A percentile compares a stretch with the other conserved stretches of the same genome.
Conservation (phyloP, 2,113 vertebrate species). For the Butorides virescens region DNA sequence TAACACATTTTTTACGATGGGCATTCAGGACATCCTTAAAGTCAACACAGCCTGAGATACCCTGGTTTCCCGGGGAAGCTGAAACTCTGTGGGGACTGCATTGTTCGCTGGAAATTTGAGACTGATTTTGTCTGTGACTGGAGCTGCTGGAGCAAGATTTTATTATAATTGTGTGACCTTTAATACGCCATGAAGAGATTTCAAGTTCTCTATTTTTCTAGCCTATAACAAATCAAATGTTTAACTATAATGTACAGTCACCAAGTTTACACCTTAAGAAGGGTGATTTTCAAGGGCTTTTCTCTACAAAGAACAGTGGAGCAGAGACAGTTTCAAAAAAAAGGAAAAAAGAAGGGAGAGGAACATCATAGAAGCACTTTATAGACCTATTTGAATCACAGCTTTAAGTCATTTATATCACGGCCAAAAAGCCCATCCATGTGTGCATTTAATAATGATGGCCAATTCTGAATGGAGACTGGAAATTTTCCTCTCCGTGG, state of each 20-base stretch:
- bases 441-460: slow-evolving; percentile 46
- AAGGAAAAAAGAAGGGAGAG: slow-evolving; percentile 26
- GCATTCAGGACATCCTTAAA: slow-evolving; percentile 54
- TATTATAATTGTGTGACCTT: slow-evolving; percentile 71
- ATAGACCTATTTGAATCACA: slow-evolving; percentile 56
- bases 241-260: slow-evolving; percentile 55
- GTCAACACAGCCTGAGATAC: slow-evolving; percentile 55
- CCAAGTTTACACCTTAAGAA: slow-evolving; percentile 65
- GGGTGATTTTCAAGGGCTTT: slow-evolving; percentile 58
- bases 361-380: slow-evolving; percentile 57
- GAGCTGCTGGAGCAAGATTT: slow-evolving; percentile 62
- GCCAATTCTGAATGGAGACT: background rate
- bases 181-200: slow-evolving; percentile 64
- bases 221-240: slow-evolving; percentile 65
- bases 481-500: background rate
- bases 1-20: background rate
- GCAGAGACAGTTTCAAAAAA: slow-evolving; percentile 22
- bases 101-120: slow-evolving; percentile 66
- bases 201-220: slow-evolving; percentile 62
- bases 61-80: slow-evolving; percentile 52
- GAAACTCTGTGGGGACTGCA: slow-evolving; percentile 55
- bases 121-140: slow-evolving; percentile 63
- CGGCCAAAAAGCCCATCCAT: slow-evolving; percentile 23
- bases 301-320: slow-evolving; percentile 48
- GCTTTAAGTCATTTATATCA: slow-evolving; percentile 58